These are phyloP conservation scores for Muntiacus muntjak DNA, from an alignment of 2,113 vertebrate genomes.

Conservation along the genomic window DNA sequence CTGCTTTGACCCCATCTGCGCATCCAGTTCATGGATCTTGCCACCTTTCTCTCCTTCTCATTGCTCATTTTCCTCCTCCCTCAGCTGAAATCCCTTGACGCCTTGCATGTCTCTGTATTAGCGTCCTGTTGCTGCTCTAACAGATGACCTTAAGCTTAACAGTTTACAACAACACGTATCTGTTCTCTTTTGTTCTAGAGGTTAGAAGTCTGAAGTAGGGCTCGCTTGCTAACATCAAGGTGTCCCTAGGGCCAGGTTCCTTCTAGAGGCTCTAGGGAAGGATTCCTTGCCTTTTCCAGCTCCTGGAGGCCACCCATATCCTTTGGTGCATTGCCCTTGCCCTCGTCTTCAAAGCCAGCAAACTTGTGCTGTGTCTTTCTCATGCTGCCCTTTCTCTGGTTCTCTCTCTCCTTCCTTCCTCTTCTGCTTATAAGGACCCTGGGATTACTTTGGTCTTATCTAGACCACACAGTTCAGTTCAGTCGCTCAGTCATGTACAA, in stretches of 20 bases:
- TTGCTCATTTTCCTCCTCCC: background rate
- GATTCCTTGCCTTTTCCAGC: background rate
- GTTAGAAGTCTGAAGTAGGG: background rate
- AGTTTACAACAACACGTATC: background rate
- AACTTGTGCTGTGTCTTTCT: background rate
- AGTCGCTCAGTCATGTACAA: too few species aligned
- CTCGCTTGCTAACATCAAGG: background rate
- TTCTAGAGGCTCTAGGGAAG: background rate
- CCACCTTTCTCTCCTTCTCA: background rate
- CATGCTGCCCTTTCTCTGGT: background rate
- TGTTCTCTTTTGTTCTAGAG: background rate
- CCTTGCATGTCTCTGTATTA: background rate
- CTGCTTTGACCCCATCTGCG: background rate
- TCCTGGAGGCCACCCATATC: background rate
- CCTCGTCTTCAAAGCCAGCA: background rate
- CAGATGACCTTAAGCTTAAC: background rate
- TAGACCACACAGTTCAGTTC: background rate
- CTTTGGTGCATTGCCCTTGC: background rate
- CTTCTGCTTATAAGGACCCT: background rate
- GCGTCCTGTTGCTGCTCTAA: background rate
- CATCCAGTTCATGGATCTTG: background rate
- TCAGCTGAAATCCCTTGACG: background rate
- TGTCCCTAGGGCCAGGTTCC: background rate
- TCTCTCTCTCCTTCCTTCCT: background rate
- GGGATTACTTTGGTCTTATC: background rate